Base-by-base conservation (phyloP, 2,113 vertebrate species). In the Cygnus atratus region DNA sequence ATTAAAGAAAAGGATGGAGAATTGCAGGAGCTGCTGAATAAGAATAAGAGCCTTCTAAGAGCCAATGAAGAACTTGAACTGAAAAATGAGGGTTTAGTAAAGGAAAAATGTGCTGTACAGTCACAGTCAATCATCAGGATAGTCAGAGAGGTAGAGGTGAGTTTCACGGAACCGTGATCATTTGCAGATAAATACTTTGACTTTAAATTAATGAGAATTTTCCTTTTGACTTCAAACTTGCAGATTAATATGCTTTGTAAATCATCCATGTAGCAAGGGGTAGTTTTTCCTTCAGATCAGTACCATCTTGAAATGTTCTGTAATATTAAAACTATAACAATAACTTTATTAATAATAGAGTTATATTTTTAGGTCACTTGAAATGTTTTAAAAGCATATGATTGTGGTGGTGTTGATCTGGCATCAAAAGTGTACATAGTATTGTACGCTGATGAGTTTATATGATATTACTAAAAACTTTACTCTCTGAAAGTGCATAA, bases 1-100 rank as follows among this genome's bases (percentile, higher is more conserved):
- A 95, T 99, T 88, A 98, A 97, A 95, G 99, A 98, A 96, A 98
- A 99, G 88, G 99, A 99, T 63, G 94, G 96, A 37, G 98, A 98
- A 95, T 94, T 99, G 89, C 97, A 98, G 92, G 98, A 98, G 86
- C 98, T 98, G 75, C 94, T 97, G 82, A 98, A 98, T 80, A 98
- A 98, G 5, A 93, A 98, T 61, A 99, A 98, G 88, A 97, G 96
- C 86, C 97, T 98, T 84, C 97, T 98, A 91, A 98, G 97, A 96
- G 97, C 97, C 50, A 98, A 98, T 67, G 98, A 98, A 90, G 98
- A 98, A 67, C 98, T 98, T 29, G 98, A 98, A 93, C 97, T 98
- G 84, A 98, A 98, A 97, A 98, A 98, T 21, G 98, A 98, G 95
- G 97, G 97, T 72, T 97, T 98, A 26, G 77, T 98, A 67, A 97